phyloP scores from a whole-genome alignment of 2,797 vertebrate genomes.

The Gymnoscopelus microlampas region DNA sequence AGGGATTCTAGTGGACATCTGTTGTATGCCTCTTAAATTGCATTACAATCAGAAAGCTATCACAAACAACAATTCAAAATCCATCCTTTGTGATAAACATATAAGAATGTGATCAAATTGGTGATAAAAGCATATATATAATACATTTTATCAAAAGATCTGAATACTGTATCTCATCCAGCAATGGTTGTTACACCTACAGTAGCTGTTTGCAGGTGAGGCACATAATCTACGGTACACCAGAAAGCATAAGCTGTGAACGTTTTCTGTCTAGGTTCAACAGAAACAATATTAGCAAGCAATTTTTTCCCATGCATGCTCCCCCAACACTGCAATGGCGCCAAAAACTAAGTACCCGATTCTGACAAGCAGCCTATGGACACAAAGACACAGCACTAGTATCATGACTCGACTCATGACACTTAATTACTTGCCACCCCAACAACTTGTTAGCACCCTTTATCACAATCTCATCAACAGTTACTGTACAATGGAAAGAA shows the following conservation, averaged over 20 bases:
- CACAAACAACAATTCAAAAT: slow-evolving; percentile 19
- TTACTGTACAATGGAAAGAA: not conserved
- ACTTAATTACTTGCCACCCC: slow-evolving; percentile 17
- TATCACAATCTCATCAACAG: slow-evolving; percentile 19
- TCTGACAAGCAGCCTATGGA: slow-evolving; percentile 17
- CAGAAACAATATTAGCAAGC: no score
- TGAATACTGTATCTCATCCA: no score
- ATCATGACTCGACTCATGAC: not conserved
- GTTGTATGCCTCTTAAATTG: slow-evolving; percentile 7
- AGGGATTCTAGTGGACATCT: slow-evolving; percentile 3
- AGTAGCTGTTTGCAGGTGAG: no score
- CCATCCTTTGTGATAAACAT: no score
- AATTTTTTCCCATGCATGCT: not conserved
- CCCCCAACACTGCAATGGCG: slow-evolving; percentile 8
- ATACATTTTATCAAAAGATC: no score
- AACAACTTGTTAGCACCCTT: slow-evolving; percentile 19
- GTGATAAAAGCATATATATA: no score
- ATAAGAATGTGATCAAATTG: no score
- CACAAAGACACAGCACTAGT: slow-evolving; percentile 4
- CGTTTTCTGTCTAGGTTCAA: no score
- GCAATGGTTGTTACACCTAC: no score
- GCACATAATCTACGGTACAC: no score
- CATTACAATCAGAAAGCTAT: not conserved
- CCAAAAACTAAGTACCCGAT: slow-evolving; percentile 1
- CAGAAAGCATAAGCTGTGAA: no score